A percentile compares a stretch with the other conserved stretches of the same genome.
Evolutionary conservation across 2,797 vertebrate species (phyloP).

Genomic region (Ptychadena robeensis): DNA sequence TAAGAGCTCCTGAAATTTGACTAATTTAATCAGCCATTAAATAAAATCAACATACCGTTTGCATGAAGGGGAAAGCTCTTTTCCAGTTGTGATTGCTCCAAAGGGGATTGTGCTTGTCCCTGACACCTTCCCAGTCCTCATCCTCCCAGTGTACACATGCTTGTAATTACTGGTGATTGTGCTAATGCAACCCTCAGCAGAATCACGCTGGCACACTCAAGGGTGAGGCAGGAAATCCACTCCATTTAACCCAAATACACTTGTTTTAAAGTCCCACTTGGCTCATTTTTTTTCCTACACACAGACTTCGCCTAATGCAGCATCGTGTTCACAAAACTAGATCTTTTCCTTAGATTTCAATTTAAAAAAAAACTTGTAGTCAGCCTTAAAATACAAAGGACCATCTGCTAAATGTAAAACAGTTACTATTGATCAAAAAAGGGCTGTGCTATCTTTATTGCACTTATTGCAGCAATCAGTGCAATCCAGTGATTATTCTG

Average conservation of each 20-base stretch:
- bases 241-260: constrained; percentile 65
- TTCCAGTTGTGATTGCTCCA: constrained; percentile 65
- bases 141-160: constrained; percentile 61
- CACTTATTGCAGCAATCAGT: constrained; percentile 20
- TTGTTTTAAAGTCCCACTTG: constrained; percentile 54
- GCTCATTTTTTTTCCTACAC: constrained; percentile 52
- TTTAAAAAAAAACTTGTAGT: constrained; percentile 1
- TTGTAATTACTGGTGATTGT: constrained; percentile 61
- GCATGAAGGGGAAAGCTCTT: constrained; percentile 65
- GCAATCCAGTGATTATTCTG: constrained; percentile 8
- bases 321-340: constrained; percentile 9
- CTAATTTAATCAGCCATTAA: constrained; percentile 63
- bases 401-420: constrained; percentile 45
- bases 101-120: constrained; percentile 64
- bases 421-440: constrained; percentile 49
- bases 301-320: constrained; percentile 1
- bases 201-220: constrained; percentile 63
- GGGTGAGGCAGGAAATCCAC: constrained; percentile 65
- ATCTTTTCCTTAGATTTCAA: constrained; percentile 22
- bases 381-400: constrained; percentile 21
- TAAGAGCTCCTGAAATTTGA: constrained; percentile 51
- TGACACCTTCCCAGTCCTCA: constrained; percentile 66
- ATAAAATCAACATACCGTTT: constrained; percentile 65
- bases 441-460: constrained; percentile 39
- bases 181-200: constrained; percentile 64